These are phyloP conservation scores for Eudorcas thomsonii DNA, from an alignment of 2,113 vertebrate genomes.

Conservation along the genomic window DNA sequence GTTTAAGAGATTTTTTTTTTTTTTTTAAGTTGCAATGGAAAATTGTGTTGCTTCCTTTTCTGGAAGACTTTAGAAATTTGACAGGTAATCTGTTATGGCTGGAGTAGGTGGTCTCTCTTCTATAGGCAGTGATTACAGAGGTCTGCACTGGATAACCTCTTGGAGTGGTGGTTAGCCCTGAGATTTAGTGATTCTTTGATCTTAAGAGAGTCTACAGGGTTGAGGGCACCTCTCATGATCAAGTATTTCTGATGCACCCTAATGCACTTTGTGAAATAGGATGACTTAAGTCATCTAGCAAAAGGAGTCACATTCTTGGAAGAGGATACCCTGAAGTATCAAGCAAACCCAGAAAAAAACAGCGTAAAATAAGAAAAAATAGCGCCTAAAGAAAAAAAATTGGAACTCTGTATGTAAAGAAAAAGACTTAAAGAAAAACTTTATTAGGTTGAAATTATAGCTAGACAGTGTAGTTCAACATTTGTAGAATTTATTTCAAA, in stretches of 20 bases:
- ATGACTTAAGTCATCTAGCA: background rate
- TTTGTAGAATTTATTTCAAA: constrained; percentile 6
- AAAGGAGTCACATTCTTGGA: background rate
- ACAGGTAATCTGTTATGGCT: background rate
- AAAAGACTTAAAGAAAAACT: background rate
- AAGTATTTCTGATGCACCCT: background rate
- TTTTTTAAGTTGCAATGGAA: background rate
- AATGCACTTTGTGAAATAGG: background rate
- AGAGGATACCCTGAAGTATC: background rate
- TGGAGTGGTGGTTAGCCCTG: background rate
- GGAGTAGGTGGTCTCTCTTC: background rate
- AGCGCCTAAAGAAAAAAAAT: background rate
- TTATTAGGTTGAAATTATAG: background rate
- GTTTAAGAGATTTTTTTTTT: background rate
- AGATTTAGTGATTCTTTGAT: constrained; percentile 46
- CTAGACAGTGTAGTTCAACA: background rate
- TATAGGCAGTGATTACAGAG: background rate
- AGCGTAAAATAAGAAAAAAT: background rate
- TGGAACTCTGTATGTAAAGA: background rate
- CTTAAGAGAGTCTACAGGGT: background rate
- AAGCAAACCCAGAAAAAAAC: constrained; percentile 1
- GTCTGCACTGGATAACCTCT: constrained; percentile 2
- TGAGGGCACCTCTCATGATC: background rate
- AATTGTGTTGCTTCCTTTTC: background rate
- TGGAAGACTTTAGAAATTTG: constrained; percentile 21